Conservation (phyloP, 2,113 vertebrate genomes). For the Chroicocephalus ridibundus region DNA sequence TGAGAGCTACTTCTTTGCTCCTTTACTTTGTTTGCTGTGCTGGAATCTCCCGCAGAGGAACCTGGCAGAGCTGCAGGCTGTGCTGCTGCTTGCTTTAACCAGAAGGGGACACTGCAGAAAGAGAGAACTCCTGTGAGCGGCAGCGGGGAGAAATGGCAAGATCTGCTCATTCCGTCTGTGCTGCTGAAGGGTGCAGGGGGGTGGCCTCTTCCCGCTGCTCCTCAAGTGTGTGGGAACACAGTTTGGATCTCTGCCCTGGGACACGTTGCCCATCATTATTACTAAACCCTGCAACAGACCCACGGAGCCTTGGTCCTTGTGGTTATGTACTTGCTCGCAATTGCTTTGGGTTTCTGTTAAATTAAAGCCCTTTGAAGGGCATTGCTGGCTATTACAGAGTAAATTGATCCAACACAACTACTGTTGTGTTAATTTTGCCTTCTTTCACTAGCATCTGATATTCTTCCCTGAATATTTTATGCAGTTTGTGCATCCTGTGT, state of each 20-base stretch:
- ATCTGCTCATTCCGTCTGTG: background rate
- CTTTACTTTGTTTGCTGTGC: background rate
- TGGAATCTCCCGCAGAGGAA: background rate
- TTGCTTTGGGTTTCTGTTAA: background rate
- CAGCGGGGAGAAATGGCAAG: background rate
- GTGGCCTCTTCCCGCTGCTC: background rate
- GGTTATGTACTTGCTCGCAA: accelerated
- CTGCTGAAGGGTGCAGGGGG: background rate
- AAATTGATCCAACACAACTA: accelerated
- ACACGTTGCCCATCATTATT: accelerated
- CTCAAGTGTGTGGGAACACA: background rate
- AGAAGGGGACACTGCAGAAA: conserved; percentile 29
- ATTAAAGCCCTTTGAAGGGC: background rate
- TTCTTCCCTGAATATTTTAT: background rate
- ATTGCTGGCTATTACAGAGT: background rate
- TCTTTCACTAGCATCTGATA: accelerated
- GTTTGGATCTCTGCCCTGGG: background rate
- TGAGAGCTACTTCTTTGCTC: background rate
- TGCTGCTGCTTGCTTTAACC: background rate
- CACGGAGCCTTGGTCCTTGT: background rate
- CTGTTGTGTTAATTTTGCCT: background rate
- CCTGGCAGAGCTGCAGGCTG: background rate
- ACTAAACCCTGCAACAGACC: background rate
- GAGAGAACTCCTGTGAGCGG: background rate
- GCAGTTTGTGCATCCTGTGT: background rate